phyloP scores from a whole-genome alignment of 2,113 vertebrate species.

The Hucho hucho region DNA sequence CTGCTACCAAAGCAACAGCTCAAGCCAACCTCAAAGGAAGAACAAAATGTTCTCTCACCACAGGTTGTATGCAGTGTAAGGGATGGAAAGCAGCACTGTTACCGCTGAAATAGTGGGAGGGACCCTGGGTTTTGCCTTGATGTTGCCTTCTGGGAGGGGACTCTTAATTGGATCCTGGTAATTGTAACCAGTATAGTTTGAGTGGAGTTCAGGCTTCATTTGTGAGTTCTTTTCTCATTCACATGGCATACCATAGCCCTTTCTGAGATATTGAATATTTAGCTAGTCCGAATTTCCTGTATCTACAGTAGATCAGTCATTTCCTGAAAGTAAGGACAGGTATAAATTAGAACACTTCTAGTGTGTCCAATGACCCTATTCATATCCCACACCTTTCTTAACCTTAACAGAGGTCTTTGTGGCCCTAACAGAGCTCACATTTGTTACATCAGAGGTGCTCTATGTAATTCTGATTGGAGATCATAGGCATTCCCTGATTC shows the following conservation, averaged over 20 bases:
- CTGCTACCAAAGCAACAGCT: conserved; percentile 47
- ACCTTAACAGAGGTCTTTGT: background rate
- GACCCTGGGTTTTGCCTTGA: background rate
- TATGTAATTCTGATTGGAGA: background rate
- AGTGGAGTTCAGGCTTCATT: background rate
- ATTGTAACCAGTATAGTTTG: too few relatives aligned
- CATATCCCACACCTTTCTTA: background rate
- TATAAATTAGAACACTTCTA: background rate
- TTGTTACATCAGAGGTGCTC: background rate
- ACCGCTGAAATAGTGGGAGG: background rate
- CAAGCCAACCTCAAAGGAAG: conserved; percentile 6
- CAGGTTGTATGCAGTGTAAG: background rate
- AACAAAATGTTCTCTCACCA: conserved; percentile 39
- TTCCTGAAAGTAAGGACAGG: background rate
- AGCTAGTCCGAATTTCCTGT: background rate
- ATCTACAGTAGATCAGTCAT: background rate
- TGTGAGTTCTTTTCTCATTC: background rate
- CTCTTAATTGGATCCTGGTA: too few relatives aligned
- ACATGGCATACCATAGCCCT: too few relatives aligned
- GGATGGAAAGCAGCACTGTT: background rate
- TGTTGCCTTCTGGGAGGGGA: background rate
- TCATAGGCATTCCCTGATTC: background rate
- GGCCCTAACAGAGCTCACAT: background rate
- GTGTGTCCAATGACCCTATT: background rate
- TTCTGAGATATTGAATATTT: too few relatives aligned